A percentile compares a stretch with the other conserved stretches of the same genome.
Conservation (phyloP, 2,113 vertebrate genomes). For the Felis catus region DNA sequence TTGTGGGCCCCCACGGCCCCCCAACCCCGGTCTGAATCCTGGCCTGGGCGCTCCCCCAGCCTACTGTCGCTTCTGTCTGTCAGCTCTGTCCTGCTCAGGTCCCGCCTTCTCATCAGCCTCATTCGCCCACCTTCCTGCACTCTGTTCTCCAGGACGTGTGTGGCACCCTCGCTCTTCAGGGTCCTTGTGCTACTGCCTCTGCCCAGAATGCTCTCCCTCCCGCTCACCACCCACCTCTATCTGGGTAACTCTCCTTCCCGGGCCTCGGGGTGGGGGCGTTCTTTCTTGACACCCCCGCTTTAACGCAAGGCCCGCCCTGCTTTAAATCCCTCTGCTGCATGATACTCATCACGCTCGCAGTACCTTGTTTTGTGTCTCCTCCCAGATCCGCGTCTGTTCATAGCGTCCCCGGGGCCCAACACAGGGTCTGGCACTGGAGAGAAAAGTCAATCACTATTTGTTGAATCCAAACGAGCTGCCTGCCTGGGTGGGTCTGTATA, state of each 20-base stretch:
- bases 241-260: background rate
- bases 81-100: background rate
- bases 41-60: too few species aligned
- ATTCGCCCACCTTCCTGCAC: background rate
- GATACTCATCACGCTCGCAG: background rate
- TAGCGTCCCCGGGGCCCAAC: background rate
- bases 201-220: background rate
- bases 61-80: background rate
- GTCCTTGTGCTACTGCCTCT: background rate
- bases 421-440: background rate
- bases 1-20: accelerated
- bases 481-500: background rate
- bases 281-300: too few species aligned
- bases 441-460: background rate
- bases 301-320: background rate
- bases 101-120: background rate
- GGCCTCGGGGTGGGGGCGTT: background rate
- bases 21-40: too few species aligned
- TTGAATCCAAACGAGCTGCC: background rate
- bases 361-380: background rate
- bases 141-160: background rate
- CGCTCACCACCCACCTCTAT: too few species aligned
- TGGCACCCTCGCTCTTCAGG: accelerated
- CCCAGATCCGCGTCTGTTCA: background rate
- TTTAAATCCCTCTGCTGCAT: accelerated